Conservation (phyloP, 2,113 vertebrate species). For the Laterallus jamaicensis region DNA sequence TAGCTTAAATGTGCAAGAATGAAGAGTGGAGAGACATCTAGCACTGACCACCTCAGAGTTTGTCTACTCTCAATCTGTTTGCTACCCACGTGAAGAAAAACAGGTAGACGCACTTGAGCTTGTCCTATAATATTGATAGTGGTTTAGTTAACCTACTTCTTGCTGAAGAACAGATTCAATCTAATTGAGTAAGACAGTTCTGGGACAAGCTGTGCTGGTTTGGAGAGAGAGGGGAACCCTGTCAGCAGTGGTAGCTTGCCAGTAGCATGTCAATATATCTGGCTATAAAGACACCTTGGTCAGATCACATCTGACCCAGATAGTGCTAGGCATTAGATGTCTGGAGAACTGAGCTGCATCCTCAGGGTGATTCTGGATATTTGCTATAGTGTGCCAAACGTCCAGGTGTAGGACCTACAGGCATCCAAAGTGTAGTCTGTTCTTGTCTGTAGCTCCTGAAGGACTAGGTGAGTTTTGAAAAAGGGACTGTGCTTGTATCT, state of each 20-base stretch:
- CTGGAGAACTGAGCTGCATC: background rate
- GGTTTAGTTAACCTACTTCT: conserved; percentile 34
- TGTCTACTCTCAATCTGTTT: background rate
- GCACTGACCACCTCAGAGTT: background rate
- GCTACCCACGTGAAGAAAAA: background rate
- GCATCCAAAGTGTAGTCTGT: background rate
- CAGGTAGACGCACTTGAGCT: background rate
- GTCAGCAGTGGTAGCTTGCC: background rate
- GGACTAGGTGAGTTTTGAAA: background rate
- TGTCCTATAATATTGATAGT: background rate
- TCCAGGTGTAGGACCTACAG: background rate
- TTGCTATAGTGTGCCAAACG: background rate
- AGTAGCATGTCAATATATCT: background rate
- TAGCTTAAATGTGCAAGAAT: background rate
- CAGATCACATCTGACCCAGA: background rate
- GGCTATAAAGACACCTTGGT: background rate
- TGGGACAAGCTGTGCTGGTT: conserved; percentile 10
- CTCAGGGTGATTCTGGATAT: background rate
- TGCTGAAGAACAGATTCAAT: background rate
- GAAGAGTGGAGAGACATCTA: background rate
- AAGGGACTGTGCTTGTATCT: background rate
- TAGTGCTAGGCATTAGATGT: background rate
- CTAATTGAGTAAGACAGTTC: conserved; percentile 40
- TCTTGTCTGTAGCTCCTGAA: background rate
- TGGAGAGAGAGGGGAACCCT: background rate